phyloP scores from a whole-genome alignment of 2,113 vertebrate species.

The Aviceda subcristata region DNA sequence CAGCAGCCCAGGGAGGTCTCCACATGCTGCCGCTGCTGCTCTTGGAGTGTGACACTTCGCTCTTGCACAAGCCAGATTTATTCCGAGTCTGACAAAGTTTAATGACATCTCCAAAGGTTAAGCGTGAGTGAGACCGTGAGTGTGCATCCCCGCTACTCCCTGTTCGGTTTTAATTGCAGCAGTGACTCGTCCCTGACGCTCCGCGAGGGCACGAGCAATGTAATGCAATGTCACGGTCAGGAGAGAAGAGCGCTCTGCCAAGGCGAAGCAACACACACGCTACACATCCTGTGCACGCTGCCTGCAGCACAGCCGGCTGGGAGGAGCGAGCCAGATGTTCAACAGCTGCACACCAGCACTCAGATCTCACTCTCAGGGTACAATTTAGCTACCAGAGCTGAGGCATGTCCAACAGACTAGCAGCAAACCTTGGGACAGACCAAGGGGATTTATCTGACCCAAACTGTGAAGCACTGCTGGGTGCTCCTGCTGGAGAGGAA shows the following conservation, averaged over 20 bases:
- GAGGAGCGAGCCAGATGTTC: background rate
- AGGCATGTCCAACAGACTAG: rapidly evolving
- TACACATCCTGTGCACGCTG: background rate
- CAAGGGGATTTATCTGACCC: background rate
- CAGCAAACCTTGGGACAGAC: background rate
- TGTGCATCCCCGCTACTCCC: background rate
- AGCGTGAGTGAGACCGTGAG: background rate
- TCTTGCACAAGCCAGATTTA: background rate
- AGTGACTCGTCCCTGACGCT: background rate
- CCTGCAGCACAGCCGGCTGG: background rate
- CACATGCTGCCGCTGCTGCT: background rate
- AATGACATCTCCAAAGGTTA: background rate
- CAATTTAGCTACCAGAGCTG: background rate
- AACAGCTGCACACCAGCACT: slow-evolving; percentile 17
- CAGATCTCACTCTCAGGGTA: background rate
- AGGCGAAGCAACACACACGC: background rate
- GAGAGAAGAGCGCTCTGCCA: background rate
- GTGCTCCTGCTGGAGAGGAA: background rate
- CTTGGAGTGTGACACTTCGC: background rate
- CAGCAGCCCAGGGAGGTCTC: background rate
- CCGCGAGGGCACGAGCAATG: background rate
- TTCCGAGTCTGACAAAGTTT: background rate
- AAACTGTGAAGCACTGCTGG: background rate
- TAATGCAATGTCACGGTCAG: rapidly evolving
- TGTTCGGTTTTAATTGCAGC: rapidly evolving